Evolutionary conservation across 2,113 vertebrate genomes (phyloP).

Genomic region (Saguinus imperator): DNA sequence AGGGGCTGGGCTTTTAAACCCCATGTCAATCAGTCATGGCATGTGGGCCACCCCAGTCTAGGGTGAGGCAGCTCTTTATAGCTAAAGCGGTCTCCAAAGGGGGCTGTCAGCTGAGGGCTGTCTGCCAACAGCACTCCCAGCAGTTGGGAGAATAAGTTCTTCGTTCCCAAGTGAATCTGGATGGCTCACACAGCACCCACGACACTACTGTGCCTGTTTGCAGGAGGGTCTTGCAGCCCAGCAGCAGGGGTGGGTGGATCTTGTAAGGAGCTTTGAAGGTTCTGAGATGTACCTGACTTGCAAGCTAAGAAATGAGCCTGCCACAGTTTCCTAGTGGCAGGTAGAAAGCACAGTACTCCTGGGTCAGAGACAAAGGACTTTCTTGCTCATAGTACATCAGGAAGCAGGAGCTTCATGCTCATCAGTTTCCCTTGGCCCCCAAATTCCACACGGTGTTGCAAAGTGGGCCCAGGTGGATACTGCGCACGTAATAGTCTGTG

Average conservation of each 20-base stretch:
- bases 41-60: background rate
- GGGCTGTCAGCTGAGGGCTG: background rate
- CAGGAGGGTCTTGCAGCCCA: background rate
- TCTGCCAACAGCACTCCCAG: background rate
- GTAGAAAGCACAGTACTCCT: background rate
- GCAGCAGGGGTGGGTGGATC: too few relatives aligned
- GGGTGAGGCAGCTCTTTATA: background rate
- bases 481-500: background rate
- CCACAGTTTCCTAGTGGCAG: background rate
- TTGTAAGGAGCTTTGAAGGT: background rate
- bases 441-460: background rate
- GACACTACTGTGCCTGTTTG: background rate
- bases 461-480: background rate
- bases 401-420: background rate
- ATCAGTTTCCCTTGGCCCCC: background rate
- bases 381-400: rapidly evolving
- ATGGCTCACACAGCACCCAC: rapidly evolving
- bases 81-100: background rate
- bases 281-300: background rate
- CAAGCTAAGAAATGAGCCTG: background rate
- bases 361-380: background rate
- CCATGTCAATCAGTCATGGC: background rate
- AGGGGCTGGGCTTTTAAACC: background rate
- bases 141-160: background rate
- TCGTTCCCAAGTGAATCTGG: background rate